Conservation (phyloP, 1,140 invertebrate species). For the Armadillidium nasatum region DNA sequence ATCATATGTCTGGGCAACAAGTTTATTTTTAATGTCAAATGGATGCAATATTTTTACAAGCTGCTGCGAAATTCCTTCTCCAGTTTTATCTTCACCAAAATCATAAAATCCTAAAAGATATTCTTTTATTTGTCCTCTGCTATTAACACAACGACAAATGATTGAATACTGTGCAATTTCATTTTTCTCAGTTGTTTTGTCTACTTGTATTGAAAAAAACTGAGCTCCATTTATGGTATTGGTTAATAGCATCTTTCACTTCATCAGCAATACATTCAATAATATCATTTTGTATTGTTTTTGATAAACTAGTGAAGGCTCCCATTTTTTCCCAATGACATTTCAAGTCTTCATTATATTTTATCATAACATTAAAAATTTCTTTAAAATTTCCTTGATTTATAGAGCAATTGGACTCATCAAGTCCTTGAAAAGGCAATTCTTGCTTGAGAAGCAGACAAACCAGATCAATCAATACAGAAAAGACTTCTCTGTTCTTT, state of each 20-base stretch:
- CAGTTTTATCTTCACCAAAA: slow-evolving; percentile 29
- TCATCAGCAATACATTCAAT: slow-evolving; percentile 30
- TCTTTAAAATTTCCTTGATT: slow-evolving; percentile 29
- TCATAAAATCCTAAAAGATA: slow-evolving; percentile 34
- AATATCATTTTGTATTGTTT: slow-evolving; percentile 40
- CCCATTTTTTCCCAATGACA: slow-evolving; percentile 28
- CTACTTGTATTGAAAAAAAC: slow-evolving; percentile 33
- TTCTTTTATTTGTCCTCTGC: slow-evolving; percentile 27
- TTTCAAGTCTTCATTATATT: slow-evolving; percentile 23
- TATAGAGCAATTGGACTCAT: slow-evolving; percentile 17
- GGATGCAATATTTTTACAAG: slow-evolving; percentile 24
- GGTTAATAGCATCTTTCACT: slow-evolving; percentile 19
- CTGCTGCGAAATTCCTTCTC: slow-evolving; percentile 16
- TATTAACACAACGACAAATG: slow-evolving; percentile 30
- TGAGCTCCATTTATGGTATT: slow-evolving; percentile 23
- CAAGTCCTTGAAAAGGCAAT: slow-evolving; percentile 19
- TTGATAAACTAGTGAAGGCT: slow-evolving; percentile 17
- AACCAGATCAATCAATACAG: not conserved
- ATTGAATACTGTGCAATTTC: slow-evolving; percentile 30
- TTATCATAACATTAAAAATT: slow-evolving; percentile 13
- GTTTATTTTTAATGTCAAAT: slow-evolving; percentile 25
- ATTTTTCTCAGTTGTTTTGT: slow-evolving; percentile 36
- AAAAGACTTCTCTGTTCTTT: slow-evolving; percentile 11
- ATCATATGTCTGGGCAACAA: slow-evolving; percentile 42
- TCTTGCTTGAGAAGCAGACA: not conserved